Evolutionary conservation across 2,888 invertebrate species (phyloP).

Genomic region (Lamproptera curius): DNA sequence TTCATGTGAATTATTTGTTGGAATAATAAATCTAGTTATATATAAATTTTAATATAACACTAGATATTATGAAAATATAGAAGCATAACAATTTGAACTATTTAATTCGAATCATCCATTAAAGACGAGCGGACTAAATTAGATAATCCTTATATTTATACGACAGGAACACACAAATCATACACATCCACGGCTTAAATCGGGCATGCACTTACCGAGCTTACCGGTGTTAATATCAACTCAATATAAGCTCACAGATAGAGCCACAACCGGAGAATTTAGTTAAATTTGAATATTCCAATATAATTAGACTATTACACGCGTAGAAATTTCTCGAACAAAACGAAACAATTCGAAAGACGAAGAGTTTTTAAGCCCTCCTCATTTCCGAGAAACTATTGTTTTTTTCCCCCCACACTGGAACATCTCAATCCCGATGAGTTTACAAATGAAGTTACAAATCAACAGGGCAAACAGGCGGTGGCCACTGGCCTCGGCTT

Average conservation of each 20-base stretch:
- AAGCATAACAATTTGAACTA: too few species aligned
- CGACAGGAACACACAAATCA: slow-evolving; percentile 13
- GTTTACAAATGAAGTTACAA: slow-evolving; percentile 45
- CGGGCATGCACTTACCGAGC: slow-evolving; percentile 8
- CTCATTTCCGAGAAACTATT: slow-evolving; percentile 5
- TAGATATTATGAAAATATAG: too few species aligned
- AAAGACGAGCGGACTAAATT: slow-evolving; percentile 8
- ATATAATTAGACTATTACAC: too few species aligned
- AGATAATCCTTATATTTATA: slow-evolving; percentile 14
- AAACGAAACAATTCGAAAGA: background rate
- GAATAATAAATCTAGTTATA: too few species aligned
- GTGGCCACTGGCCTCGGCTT: slow-evolving; percentile 36
- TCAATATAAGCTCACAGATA: background rate
- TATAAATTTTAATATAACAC: too few species aligned
- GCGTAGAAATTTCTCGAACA: too few species aligned
- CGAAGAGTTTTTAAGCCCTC: background rate
- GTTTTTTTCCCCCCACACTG: slow-evolving; percentile 14
- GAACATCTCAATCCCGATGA: slow-evolving; percentile 43
- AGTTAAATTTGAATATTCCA: too few species aligned
- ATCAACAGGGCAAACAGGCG: slow-evolving; percentile 49
- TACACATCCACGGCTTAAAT: slow-evolving; percentile 13
- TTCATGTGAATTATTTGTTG: too few species aligned
- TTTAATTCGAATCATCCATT: too few species aligned
- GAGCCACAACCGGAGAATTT: too few species aligned
- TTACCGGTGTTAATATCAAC: slow-evolving; percentile 16